Conservation (phyloP, 2,113 vertebrate genomes). For the Larimichthys crocea region DNA sequence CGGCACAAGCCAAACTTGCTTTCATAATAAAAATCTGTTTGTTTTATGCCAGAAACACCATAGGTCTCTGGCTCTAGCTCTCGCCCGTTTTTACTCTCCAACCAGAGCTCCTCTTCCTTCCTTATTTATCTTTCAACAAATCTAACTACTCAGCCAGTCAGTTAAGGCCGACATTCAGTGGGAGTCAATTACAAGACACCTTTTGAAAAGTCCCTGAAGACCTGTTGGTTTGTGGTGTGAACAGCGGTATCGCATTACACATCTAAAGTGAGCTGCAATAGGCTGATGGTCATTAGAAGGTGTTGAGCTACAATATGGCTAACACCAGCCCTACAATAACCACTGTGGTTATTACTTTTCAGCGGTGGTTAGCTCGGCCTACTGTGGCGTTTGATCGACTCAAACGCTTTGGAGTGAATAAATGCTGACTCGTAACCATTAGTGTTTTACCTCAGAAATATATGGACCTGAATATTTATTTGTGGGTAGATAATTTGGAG, state of each 20-base stretch:
- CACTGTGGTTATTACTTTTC: constrained; percentile 66
- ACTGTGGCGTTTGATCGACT: constrained; percentile 45
- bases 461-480: constrained; percentile 26
- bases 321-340: constrained; percentile 59
- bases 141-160: constrained; percentile 17
- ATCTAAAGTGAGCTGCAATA: constrained; percentile 43
- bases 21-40: constrained; percentile 32
- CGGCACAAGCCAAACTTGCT: constrained; percentile 22
- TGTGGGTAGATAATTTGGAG: constrained; percentile 38
- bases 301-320: constrained; percentile 68
- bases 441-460: constrained; percentile 28
- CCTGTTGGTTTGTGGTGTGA: constrained; percentile 68
- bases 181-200: constrained; percentile 57
- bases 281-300: constrained; percentile 56
- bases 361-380: constrained; percentile 45
- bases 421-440: constrained; percentile 48
- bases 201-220: constrained; percentile 67
- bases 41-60: constrained; percentile 12
- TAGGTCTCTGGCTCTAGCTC: constrained; percentile 11
- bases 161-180: constrained; percentile 39
- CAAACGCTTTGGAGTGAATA: constrained; percentile 40
- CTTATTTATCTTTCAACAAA: constrained; percentile 49
- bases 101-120: constrained; percentile 29
- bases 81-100: background rate
- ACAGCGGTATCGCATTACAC: constrained; percentile 59